Evolutionary conservation across 1,140 invertebrate genomes (phyloP), one percentile per base, ranked within the genome.

Genomic region (Pseudoatta argentina): DNA sequence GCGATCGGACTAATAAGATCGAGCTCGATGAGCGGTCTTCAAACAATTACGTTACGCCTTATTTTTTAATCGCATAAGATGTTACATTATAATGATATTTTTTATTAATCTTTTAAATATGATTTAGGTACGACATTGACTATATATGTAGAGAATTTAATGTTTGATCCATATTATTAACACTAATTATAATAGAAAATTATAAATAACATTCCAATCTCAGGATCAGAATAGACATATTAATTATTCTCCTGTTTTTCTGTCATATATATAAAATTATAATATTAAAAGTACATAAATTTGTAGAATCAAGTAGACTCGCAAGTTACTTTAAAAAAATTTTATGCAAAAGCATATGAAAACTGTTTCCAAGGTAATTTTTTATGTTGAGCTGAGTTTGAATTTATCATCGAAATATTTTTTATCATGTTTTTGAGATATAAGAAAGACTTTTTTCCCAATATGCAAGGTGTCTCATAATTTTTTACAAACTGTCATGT

Each of bases 1-100:
- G 83, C 77, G 77, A 86, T 71, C 30, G 61, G 55, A 48, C 39
- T 44, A 81, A 81, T 81, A 71, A 71, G 44, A 67, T 79, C 63
- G 30, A 4, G 30, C 8, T 21, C 48, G n/a, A 51, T 57, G 12
- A 57, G 30, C 30, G 8, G 27, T 27, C 16, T 24, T 55, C 10
- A 81, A 81, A 81, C 53, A 71, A 81, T 81, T 71, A 81, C 34
- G 30, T 61, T 83, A 48, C 24, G 39, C 21, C 18, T 71, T 5
- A 44, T 12, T 59, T 24, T 81, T 57, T 72, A 18, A 27, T 72
- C 16, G 10, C 1, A 44, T 24, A 27, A 44, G 34, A 14, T 51
- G 10, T 57, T 69, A 53, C 10, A 12, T 66, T 55, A 78, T 61
- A 78, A 51, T 51, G 76, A 39, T 14, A 71, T 4, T 44, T 66